Conservation (phyloP, 2,888 invertebrate genomes). For the Lissonota sp. region DNA sequence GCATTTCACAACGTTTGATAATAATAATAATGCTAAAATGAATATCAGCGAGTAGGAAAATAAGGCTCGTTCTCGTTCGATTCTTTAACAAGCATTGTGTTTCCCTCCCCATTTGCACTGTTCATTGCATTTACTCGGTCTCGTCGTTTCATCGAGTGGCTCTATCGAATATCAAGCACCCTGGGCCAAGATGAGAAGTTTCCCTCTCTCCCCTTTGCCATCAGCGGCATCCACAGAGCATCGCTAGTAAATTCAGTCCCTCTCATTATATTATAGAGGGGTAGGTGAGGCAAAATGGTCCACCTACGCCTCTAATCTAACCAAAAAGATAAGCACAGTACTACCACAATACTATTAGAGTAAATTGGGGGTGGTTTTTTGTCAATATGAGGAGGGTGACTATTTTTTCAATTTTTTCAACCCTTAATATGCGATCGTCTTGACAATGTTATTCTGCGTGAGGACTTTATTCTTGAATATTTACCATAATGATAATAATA, state of each 20-base stretch:
- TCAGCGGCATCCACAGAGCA: slow-evolving; percentile 44
- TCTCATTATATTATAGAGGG: neutral
- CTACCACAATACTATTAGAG: too few species aligned
- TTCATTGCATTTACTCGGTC: slow-evolving; percentile 56
- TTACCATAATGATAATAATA: too few species aligned
- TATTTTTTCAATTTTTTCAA: too few species aligned
- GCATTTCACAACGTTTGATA: neutral
- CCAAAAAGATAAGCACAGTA: too few species aligned
- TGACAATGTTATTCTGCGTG: too few species aligned
- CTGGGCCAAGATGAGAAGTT: neutral
- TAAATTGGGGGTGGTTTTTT: too few species aligned
- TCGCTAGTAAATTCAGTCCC: slow-evolving; percentile 38
- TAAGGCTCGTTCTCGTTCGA: slow-evolving; percentile 19
- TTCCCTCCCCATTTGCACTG: slow-evolving; percentile 29
- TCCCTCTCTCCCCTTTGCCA: slow-evolving; percentile 33
- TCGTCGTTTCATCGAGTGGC: slow-evolving; percentile 56
- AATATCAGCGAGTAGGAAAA: slow-evolving; percentile 17
- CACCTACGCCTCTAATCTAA: too few species aligned
- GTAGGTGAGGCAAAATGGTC: too few species aligned
- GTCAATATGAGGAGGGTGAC: too few species aligned
- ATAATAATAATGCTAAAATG: slow-evolving; percentile 3
- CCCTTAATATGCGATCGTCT: too few species aligned
- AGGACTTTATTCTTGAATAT: too few species aligned
- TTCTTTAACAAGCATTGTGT: slow-evolving; percentile 47
- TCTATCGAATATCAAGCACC: slow-evolving; percentile 50